Base-by-base conservation (phyloP, 2,888 invertebrate genomes). In the Dryobota labecula region DNA sequence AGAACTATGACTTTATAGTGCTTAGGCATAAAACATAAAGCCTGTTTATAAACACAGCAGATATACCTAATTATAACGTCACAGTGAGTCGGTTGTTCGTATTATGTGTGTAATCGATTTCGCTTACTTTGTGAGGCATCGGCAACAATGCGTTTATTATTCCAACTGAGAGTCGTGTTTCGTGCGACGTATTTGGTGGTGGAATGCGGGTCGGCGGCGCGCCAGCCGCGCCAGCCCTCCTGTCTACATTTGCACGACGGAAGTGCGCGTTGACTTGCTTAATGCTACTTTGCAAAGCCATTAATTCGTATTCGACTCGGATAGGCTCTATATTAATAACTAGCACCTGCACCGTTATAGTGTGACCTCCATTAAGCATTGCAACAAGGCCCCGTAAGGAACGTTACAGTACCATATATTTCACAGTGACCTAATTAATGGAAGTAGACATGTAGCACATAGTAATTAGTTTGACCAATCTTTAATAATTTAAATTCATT, bases 141-240 rank as follows among this genome's bases (percentile, higher is more conserved):
- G 86, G 78, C 84, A 87, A 89, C 89, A 91, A 91, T 90, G 88
- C 87, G 89, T 90, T 94, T 92, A 92, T 92, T 93, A 94, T 94
- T 93, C 92, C 84, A 87, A 86, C 85, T 84, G 89, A 88, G 86
- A 90, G 87, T 88, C 86, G 86, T 90, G 91, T 92, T 90, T 91
- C 87, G 85, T 87, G 85, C 86, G 86, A 91, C 95, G 79, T 94
- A 94, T 94, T 94, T 92, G 94, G 95, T 88, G 86, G 88, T 87
- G 94, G 94, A 93, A 94, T 94, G 93, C 91, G 90, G 90, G 87
- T 77, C 90, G 89, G 80, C 82, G 82, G 82, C 84, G 88, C 84
- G 88, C 75, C n/a, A n/a, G n/a, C 88, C 84, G 87, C 83, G 88
- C 74, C 85, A 87, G 86, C 88, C 86, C 88, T 90, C 87, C 84